Base-by-base conservation (phyloP, 2,113 vertebrate species). In the Pachycephala philippinensis region DNA sequence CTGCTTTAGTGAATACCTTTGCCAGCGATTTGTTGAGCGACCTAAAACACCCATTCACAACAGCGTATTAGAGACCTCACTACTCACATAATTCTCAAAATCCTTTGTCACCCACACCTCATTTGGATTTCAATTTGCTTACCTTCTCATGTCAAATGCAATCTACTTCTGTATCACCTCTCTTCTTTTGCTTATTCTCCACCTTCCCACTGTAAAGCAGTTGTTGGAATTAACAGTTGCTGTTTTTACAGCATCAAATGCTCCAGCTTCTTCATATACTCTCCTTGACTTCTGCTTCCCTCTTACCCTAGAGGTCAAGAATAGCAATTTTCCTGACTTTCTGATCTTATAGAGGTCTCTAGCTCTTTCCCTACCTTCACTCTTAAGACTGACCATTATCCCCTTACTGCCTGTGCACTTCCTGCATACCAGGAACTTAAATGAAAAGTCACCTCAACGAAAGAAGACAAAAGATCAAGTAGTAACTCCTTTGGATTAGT, bases 1-100 rank as follows among this genome's bases (percentile, higher is more conserved):
- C 16, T 45, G 30, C n/a, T 68, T 60, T 68, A n/a, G 16, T 39
- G 0, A 0, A n/a, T n/a, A 53, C 6, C 23, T 60, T 82, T 53
- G 60, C 39, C 19, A 35, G 23, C 53, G 60, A 39, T n/a, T 57
- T 8, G 13, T 14, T 45, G 37, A 81, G 44, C 1, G 0, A 52
- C 13, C 8, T 59, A 60, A 45, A 89, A n/a, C 45, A 66, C 16
- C 4, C 19, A 52, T 39, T 66, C 44, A 26, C 33, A 82, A 49
- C 42, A 88, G 60, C 19, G 7, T 76, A 31, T 60, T 78, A 50
- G 27, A 87, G 33, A 78, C n/a, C 30, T 85, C 44, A 26, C 24
- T 71, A 59, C 19, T 28, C 45, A 74, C 30, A 12, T 52, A 72
- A 66, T 70, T 65, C 42, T 87, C 52, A 60, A 78, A 91, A 75